phyloP scores from a whole-genome alignment of 2,888 invertebrate species.

The Thecophora atra region DNA sequence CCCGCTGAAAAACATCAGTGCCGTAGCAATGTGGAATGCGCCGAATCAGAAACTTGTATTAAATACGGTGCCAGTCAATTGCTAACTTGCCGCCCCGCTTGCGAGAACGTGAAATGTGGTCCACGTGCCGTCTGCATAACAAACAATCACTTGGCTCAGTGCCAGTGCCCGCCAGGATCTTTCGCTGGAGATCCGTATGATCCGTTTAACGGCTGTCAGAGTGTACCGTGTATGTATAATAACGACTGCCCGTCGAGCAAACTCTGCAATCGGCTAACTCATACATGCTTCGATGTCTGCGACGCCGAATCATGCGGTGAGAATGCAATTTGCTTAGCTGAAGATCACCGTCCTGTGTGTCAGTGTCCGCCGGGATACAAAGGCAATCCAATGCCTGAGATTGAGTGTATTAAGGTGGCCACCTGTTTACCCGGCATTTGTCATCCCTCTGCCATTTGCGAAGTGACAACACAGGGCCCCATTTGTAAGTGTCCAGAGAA shows the following conservation, averaged over 20 bases:
- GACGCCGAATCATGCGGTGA: conserved; percentile 83
- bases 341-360: conserved; percentile 83
- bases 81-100: conserved; percentile 79
- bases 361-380: conserved; percentile 87
- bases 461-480: conserved; percentile 74
- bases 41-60: conserved; percentile 83
- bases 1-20: conserved; percentile 79
- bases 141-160: conserved; percentile 88
- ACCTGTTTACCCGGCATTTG: conserved; percentile 82
- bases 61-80: conserved; percentile 69
- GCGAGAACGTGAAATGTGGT: conserved; percentile 81
- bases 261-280: conserved; percentile 83
- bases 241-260: conserved; percentile 83
- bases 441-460: conserved; percentile 82
- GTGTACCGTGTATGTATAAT: conserved; percentile 87
- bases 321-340: conserved; percentile 88
- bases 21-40: conserved; percentile 80
- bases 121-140: conserved; percentile 88
- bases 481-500: conserved; percentile 82
- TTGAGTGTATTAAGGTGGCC: conserved; percentile 77
- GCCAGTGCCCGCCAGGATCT: conserved; percentile 88
- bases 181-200: conserved; percentile 89
- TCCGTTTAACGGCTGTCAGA: conserved; percentile 76
- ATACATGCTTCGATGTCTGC: conserved; percentile 84
- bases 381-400: conserved; percentile 84